Base-by-base conservation (phyloP, 2,113 vertebrate genomes). In the Rallus limicola region DNA sequence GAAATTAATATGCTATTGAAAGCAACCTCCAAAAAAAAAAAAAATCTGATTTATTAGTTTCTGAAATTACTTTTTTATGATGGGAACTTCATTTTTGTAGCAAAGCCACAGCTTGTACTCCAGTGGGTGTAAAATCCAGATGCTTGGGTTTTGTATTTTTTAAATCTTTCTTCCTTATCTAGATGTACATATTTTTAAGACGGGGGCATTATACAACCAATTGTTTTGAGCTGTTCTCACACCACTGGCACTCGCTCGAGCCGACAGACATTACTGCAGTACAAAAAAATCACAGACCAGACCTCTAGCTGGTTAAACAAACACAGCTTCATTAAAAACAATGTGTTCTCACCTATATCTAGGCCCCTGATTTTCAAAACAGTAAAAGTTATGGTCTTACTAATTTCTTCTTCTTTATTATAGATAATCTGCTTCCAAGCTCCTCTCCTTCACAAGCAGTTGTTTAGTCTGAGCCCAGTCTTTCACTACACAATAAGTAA, bases 191-290 rank as follows among this genome's bases (percentile, higher is more conserved):
- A 79, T 82, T 86, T 90, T 91, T 70, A 76, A 92, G 69, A 65
- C 86, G 88, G 69, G 33, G n/a, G 86, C 86, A 55, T 64, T 96
- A 64, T 82, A 88, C 76, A 92, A 95, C 48, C 76, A 91, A 96
- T 93, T 89, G 83, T 88, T 96, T 94, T 68, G 72, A 83, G 69
- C 38, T 89, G 40, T 94, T 92, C 69, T 91, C 92, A 92, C 65
- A 94, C 58, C 91, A 63, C 53, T 88, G 75, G 56, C 80, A 90
- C 44, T 92, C 56, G 26, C 38, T 71, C 87, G 77, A 78, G 62
- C 69, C 1, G 7, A 63, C 55, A 84, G 58, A 92, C 58, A 46
- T 77, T 90, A 90, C n/a, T 7, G 2, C n/a, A 92, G 48, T 36
- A 58, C 31, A 63, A 88, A 59, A 89, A 55, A 70, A 24, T 46